Conservation (phyloP, 2,888 invertebrate species). For the Alviniconcha strummeri region DNA sequence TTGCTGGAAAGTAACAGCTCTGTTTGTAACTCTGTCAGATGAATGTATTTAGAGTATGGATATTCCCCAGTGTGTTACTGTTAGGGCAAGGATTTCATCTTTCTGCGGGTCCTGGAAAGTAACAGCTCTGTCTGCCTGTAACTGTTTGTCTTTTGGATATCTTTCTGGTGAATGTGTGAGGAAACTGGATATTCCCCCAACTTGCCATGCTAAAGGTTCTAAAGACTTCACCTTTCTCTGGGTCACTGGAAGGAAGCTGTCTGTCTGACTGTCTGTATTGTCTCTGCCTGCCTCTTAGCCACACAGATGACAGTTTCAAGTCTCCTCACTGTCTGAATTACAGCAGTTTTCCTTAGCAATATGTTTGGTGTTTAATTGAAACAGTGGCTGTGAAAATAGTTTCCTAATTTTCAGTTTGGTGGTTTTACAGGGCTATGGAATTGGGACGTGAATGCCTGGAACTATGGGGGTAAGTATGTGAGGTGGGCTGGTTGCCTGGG, state of each 20-base stretch:
- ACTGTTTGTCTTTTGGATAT: too few relatives aligned
- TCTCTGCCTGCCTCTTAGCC: too few relatives aligned
- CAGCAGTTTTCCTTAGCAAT: too few relatives aligned
- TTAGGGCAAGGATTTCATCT: too few relatives aligned
- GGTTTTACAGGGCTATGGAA: slow-evolving; percentile 89
- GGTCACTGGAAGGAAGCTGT: slow-evolving; percentile 90
- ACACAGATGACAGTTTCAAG: too few relatives aligned
- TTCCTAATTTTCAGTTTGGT: too few relatives aligned
- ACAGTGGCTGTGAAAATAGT: too few relatives aligned
- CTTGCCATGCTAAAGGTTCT: slow-evolving; percentile 84
- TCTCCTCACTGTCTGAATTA: too few relatives aligned
- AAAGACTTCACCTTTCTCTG: slow-evolving; percentile 97
- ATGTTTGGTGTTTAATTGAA: too few relatives aligned
- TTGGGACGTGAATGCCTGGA: slow-evolving; percentile 95
- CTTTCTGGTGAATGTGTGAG: slow-evolving; percentile 78
- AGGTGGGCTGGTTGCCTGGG: background rate
- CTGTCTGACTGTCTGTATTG: background rate
- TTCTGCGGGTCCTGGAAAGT: too few relatives aligned
- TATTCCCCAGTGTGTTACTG: too few relatives aligned
- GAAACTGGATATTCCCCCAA: slow-evolving; percentile 88
- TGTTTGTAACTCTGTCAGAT: background rate
- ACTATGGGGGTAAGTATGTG: slow-evolving; percentile 85
- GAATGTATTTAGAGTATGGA: background rate
- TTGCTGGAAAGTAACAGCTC: background rate
- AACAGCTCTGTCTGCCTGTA: too few relatives aligned